Conservation (phyloP, 2,113 vertebrate species). For the Hemibagrus wyckioides region DNA sequence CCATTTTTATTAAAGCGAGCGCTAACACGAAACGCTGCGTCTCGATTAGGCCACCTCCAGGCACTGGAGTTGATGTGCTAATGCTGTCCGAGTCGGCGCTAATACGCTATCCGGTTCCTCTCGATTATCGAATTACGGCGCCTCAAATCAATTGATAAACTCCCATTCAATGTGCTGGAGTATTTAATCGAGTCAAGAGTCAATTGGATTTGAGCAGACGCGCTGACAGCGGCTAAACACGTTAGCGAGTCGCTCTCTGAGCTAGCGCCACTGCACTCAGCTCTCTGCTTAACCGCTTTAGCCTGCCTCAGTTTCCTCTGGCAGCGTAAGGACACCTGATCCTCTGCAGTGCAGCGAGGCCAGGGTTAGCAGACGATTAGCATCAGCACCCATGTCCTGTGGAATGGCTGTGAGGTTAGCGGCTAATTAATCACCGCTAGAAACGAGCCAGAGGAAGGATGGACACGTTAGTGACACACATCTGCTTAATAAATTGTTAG, state of each 20-base stretch:
- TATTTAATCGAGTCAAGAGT: constrained; percentile 99
- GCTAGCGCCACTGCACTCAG: constrained; percentile 47
- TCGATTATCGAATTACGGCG: constrained; percentile 98
- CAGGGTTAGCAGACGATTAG: background rate
- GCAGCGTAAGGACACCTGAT: background rate
- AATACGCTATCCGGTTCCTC: constrained; percentile 95
- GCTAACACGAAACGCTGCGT: constrained; percentile 64
- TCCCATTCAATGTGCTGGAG: constrained; percentile 90
- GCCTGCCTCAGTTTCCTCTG: background rate
- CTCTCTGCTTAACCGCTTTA: constrained; percentile 20
- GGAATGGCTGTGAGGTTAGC: background rate
- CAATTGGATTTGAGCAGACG: constrained; percentile 95
- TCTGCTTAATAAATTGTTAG: background rate
- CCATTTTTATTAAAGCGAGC: constrained; percentile 69
- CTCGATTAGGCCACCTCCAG: constrained; percentile 70
- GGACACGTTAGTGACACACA: background rate
- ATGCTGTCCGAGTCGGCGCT: constrained; percentile 78
- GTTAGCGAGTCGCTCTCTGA: constrained; percentile 74
- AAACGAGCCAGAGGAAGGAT: background rate
- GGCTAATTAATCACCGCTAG: background rate
- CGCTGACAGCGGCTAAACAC: constrained; percentile 91
- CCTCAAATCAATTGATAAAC: constrained; percentile 98
- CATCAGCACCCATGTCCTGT: background rate
- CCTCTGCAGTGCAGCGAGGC: background rate
- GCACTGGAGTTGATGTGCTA: constrained; percentile 67